Base-by-base conservation (phyloP, 2,113 vertebrate genomes). In the Stictonetta naevosa region DNA sequence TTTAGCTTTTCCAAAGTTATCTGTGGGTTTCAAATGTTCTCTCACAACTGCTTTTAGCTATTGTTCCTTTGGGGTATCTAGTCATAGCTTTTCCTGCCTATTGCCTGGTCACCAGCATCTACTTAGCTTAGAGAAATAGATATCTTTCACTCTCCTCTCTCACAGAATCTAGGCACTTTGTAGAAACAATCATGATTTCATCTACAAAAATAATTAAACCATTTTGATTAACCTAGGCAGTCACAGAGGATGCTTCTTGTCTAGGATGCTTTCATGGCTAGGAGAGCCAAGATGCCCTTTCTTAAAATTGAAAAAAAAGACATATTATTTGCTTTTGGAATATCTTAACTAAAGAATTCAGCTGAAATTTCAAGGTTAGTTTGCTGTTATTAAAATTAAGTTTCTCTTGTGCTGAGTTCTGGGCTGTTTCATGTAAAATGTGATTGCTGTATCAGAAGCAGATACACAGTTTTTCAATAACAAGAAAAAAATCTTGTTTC, bases 261-360 rank as follows among this genome's bases (percentile, higher is more conserved):
- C 34, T 83, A 38, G 38, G 38, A 38, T 67, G 72, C 25, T 84
- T 92, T 73, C 60, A 48, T 52, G 23, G 20, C 36, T 83, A 52
- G 34, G 50, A 58, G 34, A 76, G 55, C 40, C 66, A 40, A 71
- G 46, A 29, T 89, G 59, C 26, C 33, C 40, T 82, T 88, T 83
- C 71, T 77, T 77, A 87, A 83, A 58, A 81, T 75, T 95, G 80
- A 6, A 23, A 5, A 83, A 85, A 83, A 60, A 66, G n/a, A 42
- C 18, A 6, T 50, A 68, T 34, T 95, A 66, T 84, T 93, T 92
- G 13, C 78, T 59, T 94, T 92, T 88, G 50, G n/a, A 67, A 73
- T 88, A 86, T 58, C 79, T 95, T 86, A 67, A 33, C 28, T 71
- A 25, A 92, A 85, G 50, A 93, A 73, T 91, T 77, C 72, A 69